Evolutionary conservation across 2,888 invertebrate genomes (phyloP), one percentile per base, ranked within the genome.

Genomic region (Drosophila macrospina): DNA sequence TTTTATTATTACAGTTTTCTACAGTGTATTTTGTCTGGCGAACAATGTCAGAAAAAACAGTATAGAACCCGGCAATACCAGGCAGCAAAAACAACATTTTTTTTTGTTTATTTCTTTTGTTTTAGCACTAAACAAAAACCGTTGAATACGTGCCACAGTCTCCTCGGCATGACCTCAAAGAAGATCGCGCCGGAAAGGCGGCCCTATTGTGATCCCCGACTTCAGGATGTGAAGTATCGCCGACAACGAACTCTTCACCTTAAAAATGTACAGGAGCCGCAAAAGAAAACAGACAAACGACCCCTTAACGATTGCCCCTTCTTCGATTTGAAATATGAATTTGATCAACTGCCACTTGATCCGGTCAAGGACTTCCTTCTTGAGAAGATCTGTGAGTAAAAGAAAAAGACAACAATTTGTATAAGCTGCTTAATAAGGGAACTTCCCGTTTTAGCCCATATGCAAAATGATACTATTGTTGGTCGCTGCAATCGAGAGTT

Each of bases 261-360:
- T 1, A 67, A 47, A 6, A 37, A 62, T 0, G 65, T 16, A 2
- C 1, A 1, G 0, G 56, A 56, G 6, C 1, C 13, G 15, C 63
- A n/a, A 0, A 71, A 76, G 34, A 84, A 80, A 39, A 51, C 55
- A 8, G 81, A 72, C 32, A 84, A 78, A 37, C 56, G 91, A 7
- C 88, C 85, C 7, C 70, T 91, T 24, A 91, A 91, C 42, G 92
- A 92, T 64, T 90, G 90, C 34, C 92, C 92, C 5, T 92, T 92
- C 59, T 92, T 91, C 71, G 74, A 78, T 32, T 82, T 91, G 55
- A 67, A 77, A 32, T 91, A 92, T 68, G 65, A 80, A 16, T 84
- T 82, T 28, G 92, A 92, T 73, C 90, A 92, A 57, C 72, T 92
- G 74, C 92, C 92, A 0, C 69, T 92, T 28, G 92, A 92, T 85